Conservation (phyloP, 2,113 vertebrate species). For the Hippopotamus amphibius region DNA sequence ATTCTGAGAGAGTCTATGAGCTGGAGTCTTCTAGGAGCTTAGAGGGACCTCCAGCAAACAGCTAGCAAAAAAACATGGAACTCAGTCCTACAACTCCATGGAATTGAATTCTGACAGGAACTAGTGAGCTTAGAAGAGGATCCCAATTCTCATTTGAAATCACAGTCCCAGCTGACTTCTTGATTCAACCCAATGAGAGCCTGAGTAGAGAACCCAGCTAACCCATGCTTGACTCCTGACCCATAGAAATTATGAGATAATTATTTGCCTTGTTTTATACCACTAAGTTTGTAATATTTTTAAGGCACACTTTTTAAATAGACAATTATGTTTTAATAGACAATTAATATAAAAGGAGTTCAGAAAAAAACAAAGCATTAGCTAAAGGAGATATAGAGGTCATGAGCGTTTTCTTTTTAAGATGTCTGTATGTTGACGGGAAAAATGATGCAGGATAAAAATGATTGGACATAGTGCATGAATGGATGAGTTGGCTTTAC, state of each 20-base stretch:
- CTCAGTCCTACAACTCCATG: not conserved
- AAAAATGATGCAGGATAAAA: not conserved
- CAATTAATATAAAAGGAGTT: not conserved
- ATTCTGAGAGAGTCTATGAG: not conserved
- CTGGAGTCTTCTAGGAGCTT: not conserved
- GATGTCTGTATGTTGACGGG: not conserved
- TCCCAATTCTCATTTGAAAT: not conserved
- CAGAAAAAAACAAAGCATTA: not conserved
- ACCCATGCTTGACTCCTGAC: not conserved
- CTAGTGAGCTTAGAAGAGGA: not conserved
- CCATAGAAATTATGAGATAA: not conserved
- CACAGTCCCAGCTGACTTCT: not conserved
- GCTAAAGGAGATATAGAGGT: not conserved
- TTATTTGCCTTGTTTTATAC: not conserved
- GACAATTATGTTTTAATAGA: not conserved
- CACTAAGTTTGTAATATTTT: not conserved
- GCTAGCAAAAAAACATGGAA: not conserved
- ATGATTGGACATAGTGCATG: not conserved
- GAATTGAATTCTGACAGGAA: not conserved
- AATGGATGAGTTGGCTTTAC: not conserved
- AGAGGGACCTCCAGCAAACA: not conserved
- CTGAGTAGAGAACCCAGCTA: not conserved
- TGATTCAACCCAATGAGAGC: not conserved
- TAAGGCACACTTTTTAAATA: not conserved
- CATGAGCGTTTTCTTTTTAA: not conserved